Evolutionary conservation across 2,888 invertebrate species (phyloP).

Genomic region (Dasypolia templi): DNA sequence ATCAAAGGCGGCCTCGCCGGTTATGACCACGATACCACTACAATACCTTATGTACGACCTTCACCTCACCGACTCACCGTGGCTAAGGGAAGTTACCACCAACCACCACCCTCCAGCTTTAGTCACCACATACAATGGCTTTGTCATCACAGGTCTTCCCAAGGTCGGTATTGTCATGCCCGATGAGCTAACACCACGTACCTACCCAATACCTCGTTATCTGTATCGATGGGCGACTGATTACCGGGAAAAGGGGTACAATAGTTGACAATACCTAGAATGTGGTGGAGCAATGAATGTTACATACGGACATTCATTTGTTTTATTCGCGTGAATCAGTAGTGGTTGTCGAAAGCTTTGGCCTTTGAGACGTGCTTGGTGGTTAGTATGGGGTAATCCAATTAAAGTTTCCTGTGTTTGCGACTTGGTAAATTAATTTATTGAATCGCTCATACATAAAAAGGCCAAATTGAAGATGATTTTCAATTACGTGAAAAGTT

Average conservation of each 20-base stretch:
- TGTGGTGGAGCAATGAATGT: constrained; percentile 32
- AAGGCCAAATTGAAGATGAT: neutral
- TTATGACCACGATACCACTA: constrained; percentile 72
- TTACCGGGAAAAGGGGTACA: constrained; percentile 59
- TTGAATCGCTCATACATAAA: neutral
- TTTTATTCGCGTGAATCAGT: constrained; percentile 47
- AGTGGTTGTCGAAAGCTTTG: constrained; percentile 10
- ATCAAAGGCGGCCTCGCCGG: constrained; percentile 58
- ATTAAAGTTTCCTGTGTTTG: neutral
- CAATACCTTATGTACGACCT: constrained; percentile 73
- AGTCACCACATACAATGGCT: constrained; percentile 88
- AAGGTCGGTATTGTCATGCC: constrained; percentile 75
- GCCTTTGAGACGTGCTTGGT: neutral
- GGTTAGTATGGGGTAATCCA: neutral
- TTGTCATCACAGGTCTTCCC: constrained; percentile 81
- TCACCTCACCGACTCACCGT: constrained; percentile 61
- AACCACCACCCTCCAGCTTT: constrained; percentile 80
- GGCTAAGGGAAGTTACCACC: constrained; percentile 73
- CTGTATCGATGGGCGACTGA: constrained; percentile 51
- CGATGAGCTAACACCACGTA: constrained; percentile 49
- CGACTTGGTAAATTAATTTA: neutral
- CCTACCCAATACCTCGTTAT: constrained; percentile 27
- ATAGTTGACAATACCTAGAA: constrained; percentile 41
- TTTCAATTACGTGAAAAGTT: neutral
- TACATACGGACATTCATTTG: constrained; percentile 13